Evolutionary conservation across 2,797 vertebrate genomes (phyloP).

Genomic region (Platalea minor): DNA sequence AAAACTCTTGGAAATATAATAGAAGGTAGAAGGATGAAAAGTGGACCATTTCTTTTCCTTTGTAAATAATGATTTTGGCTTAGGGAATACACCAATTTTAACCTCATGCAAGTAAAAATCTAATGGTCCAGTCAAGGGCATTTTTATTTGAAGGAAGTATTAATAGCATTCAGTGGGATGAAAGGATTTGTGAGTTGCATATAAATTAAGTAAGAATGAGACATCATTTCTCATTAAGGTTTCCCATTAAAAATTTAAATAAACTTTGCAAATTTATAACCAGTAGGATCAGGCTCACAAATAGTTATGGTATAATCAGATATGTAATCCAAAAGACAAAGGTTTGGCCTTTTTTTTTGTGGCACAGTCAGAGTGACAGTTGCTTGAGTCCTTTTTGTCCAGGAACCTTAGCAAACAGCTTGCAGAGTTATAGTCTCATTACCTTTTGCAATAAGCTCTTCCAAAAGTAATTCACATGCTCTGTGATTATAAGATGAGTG

Average conservation of each 20-base stretch:
- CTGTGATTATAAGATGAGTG: slow-evolving; percentile 27
- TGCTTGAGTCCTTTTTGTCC: neutral
- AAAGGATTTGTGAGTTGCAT: neutral
- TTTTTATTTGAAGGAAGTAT: neutral
- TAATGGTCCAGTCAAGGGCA: neutral
- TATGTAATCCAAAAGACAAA: slow-evolving; percentile 1
- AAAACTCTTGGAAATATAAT: neutral
- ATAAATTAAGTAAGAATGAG: neutral
- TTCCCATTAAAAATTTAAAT: neutral
- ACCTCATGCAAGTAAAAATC: neutral
- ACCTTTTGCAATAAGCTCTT: slow-evolving; percentile 60
- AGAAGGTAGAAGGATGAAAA: neutral
- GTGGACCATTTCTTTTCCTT: neutral
- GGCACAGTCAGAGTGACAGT: neutral
- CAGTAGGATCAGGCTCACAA: neutral
- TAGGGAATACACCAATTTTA: neutral
- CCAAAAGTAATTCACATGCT: slow-evolving; percentile 52
- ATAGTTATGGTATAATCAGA: neutral
- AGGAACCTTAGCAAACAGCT: slow-evolving; percentile 43
- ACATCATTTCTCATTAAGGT: neutral
- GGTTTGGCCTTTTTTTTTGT: slow-evolving; percentile 35
- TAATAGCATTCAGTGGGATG: neutral
- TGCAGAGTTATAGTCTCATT: slow-evolving; percentile 66
- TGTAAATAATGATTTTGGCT: neutral
- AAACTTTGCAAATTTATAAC: neutral